Evolutionary conservation across 2,888 invertebrate genomes (phyloP), one percentile per base, ranked within the genome.

Genomic region (Bruchidius siliquastri): DNA sequence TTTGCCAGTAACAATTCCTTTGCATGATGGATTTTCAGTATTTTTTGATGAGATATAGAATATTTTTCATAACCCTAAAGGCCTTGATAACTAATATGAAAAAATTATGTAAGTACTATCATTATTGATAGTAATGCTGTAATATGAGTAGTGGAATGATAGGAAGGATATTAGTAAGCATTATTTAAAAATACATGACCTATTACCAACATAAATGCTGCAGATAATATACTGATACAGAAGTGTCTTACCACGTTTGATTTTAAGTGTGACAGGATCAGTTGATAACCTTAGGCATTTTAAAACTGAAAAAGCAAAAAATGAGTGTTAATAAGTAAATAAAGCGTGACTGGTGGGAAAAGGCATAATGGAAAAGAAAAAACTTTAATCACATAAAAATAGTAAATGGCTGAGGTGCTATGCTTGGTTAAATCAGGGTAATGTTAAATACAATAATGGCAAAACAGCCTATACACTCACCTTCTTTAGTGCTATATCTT

Each of bases 401-500:
- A 49, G 49, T 49, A 49, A 49, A 49, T 13, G 3, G 49, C 49
- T 49, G 18, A 49, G 49, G 49, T 49, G 49, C 49, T 49, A 49
- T 1, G 49, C 49, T 49, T 49, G 49, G 49, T 49, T 49, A 49
- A 49, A 49, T 49, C 49, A 49, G 49, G 49, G 49, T 49, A 49
- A 49, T 49, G 49, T 49, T 49, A 49, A 49, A 49, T 49, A 49
- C 49, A 49, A 49, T 49, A 49, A 8, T 3, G 49, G 13, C 13
- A 18, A 49, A 49, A 18, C 49, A 49, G 20, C 49, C 22, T n/a
- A 4, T 69, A 71, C 70, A 74, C 79, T 90, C 89, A 95, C 96
- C 96, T 92, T 96, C 96, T 90, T 96, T 95, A 86, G 96, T 96
- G 88, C 93, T 95, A 88, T 94, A 94, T 88, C 94, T 92, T 89